Evolutionary conservation across 2,888 invertebrate species (phyloP), one percentile per base, ranked within the genome.

Genomic region (Dorcus hopei): DNA sequence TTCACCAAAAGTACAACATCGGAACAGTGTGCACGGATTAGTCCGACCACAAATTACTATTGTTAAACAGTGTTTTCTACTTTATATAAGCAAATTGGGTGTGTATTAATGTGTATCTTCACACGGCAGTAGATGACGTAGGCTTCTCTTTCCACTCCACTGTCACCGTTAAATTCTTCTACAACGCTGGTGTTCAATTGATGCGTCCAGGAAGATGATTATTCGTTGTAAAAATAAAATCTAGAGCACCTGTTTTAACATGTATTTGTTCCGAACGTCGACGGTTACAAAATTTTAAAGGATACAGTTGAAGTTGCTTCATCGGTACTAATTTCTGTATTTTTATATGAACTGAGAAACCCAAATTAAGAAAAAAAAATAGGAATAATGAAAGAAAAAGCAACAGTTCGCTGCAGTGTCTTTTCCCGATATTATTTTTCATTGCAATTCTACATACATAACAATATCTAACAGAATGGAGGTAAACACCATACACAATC

Each of bases 211-310:
- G 67, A 69, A 67, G 67, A 66, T 68, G 66, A 65, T 58, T 62
- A 66, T 70, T 70, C 68, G 68, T 70, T 68, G 68, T 68, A 68
- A 70, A 70, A 70, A 69, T 68, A 69, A 75, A 56, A 74, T 74
- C 71, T 74, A 74, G 72, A 74, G 74, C 74, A 74, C 75, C 74
- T 70, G 69, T 67, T 63, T 67, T 64, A 59, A 56, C 55, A 58
- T 65, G 59, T 59, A 16, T 58, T 59, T 59, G 67, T 63, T 65
- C 58, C 23, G 57, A 57, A 57, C 52, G 57, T 52, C 57, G 47
- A 48, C 48, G 38, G 57, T 57, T 43, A 43, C 43, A 8, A 19
- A 8, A 16, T 42, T 47, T 16, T 33, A 33, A 33, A 33, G 26
- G 26, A 33, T 33, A 33, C 26, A 33, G 26, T 33, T 33, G 26